Base-by-base conservation (phyloP, 2,888 invertebrate species). In the Chrysodeixis includens region DNA sequence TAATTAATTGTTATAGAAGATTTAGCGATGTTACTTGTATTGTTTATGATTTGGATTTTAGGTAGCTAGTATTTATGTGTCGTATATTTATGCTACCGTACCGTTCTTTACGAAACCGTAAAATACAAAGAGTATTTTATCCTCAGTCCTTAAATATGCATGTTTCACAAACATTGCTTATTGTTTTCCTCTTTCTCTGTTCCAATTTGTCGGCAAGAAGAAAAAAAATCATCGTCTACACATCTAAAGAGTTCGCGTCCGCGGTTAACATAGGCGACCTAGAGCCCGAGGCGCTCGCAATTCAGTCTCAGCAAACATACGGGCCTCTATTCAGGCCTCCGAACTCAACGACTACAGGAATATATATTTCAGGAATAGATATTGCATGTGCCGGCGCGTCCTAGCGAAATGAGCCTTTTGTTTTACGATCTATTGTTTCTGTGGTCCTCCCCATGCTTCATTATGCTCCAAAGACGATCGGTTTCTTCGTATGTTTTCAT, bases 341-440 rank as follows among this genome's bases (percentile, higher is more conserved):
- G 59, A 78, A 81, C 80, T 71, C 66, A 60, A 76, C 64, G 66
- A 71, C 78, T 74, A 78, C 74, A 79, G 81, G 78, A 84, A 86
- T 83, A 86, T 86, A 86, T 26, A 26, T 26, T 26, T 26, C 26
- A 26, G 26, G 26, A 26, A 26, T 88, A 86, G 87, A 88, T 86
- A 88, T 83, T 82, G 83, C 83, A 81, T 81, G 79, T 83, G 79
- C 78, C 76, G 73, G 52, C 56, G 74, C 81, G 81, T 90, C 86
- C 88, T 88, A 78, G 76, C 71, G 83, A 84, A 87, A 89, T 86
- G 88, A 85, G 79, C 82, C 86, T 85, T 90, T 90, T 90, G 90
- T 90, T 88, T 84, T 73, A 66, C 70, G 79, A 67, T 78, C 83
- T 85, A 88, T 89, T 90, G 88, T 88, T 85, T 72, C 69, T 72